These are phyloP conservation scores for Epizoanthus scotinus DNA, from an alignment of 92 coral and sea anemone genomes.

Conservation along the genomic window DNA sequence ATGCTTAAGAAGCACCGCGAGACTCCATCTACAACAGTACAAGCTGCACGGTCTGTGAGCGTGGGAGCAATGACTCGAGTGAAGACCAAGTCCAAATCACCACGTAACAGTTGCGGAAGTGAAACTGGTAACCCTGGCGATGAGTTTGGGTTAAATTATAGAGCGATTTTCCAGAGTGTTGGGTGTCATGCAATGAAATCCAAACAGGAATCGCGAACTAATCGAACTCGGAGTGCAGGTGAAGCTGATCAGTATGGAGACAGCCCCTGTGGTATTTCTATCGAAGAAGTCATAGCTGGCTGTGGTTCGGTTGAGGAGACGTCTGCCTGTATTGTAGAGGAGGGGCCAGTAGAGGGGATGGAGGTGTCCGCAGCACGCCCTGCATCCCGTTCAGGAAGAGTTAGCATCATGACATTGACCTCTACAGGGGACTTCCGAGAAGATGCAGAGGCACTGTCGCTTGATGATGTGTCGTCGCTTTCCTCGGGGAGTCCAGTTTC, in stretches of 20 bases:
- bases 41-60: not conserved
- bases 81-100: not conserved
- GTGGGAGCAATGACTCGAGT: conserved; percentile 4
- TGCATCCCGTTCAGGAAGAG: conserved; percentile 68
- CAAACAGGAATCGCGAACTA: conserved; percentile 13
- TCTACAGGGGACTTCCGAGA: conserved; percentile 71
- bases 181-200: conserved; percentile 40
- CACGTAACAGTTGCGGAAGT: not conserved
- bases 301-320: conserved; percentile 56
- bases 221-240: conserved; percentile 6
- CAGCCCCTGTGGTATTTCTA: conserved; percentile 34
- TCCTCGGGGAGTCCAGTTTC: conserved; percentile 45
- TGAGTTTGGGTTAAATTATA: conserved; percentile 73
- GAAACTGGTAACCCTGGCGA: conserved; percentile 32
- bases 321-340: conserved; percentile 73
- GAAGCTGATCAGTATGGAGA: not conserved
- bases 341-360: conserved; percentile 20
- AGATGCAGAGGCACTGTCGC: conserved; percentile 49
- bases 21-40: conserved; percentile 12
- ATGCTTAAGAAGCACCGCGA: conserved; percentile 81
- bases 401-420: conserved; percentile 78
- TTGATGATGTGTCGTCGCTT: conserved; percentile 52
- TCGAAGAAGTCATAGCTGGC: conserved; percentile 63
- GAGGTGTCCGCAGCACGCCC: conserved; percentile 45
- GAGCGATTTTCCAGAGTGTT: conserved; percentile 82